Percentiles rank a stretch among this genome's conserved stretches.
Evolutionary conservation across 2,888 invertebrate genomes (phyloP).

Genomic region (Pristionchus mayeri): DNA sequence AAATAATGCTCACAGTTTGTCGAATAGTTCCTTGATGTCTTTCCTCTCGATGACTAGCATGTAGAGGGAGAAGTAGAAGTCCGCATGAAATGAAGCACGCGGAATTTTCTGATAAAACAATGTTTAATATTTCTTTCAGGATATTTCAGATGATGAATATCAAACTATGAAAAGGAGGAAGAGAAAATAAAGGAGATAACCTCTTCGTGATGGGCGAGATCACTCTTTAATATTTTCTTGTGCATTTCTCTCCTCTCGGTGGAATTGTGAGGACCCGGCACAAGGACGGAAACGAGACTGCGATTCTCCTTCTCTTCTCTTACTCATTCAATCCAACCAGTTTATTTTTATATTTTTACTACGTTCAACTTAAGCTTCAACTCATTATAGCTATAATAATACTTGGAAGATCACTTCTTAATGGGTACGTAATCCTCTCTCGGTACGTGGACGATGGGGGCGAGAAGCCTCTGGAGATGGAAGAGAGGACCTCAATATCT

Average conservation of each 20-base stretch:
- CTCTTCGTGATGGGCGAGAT: constrained; percentile 46
- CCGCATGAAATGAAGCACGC: constrained; percentile 25
- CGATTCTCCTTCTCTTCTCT: not conserved
- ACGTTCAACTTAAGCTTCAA: too few species aligned
- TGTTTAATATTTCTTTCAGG: too few species aligned
- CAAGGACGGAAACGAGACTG: constrained; percentile 48
- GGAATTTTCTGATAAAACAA: constrained; percentile 37
- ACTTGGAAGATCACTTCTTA: constrained; percentile 1
- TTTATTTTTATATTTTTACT: too few species aligned
- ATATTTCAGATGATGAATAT: too few species aligned
- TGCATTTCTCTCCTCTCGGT: constrained; percentile 40
- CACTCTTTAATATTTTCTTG: constrained; percentile 48
- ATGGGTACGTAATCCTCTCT: constrained; percentile 12
- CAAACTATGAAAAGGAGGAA: too few species aligned
- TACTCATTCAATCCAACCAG: too few species aligned
- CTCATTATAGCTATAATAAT: too few species aligned
- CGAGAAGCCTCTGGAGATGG: constrained; percentile 62
- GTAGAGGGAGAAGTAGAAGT: constrained; percentile 48
- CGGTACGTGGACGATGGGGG: constrained; percentile 55
- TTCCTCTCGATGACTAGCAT: constrained; percentile 45
- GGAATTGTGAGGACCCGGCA: constrained; percentile 47
- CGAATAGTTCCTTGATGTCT: constrained; percentile 47
- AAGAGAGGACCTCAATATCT: constrained; percentile 57
- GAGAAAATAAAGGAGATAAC: not conserved
- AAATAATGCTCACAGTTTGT: constrained; percentile 46